These are phyloP conservation scores for Danio jaintianensis DNA, from an alignment of 2,797 vertebrate species.

Conservation along the genomic window DNA sequence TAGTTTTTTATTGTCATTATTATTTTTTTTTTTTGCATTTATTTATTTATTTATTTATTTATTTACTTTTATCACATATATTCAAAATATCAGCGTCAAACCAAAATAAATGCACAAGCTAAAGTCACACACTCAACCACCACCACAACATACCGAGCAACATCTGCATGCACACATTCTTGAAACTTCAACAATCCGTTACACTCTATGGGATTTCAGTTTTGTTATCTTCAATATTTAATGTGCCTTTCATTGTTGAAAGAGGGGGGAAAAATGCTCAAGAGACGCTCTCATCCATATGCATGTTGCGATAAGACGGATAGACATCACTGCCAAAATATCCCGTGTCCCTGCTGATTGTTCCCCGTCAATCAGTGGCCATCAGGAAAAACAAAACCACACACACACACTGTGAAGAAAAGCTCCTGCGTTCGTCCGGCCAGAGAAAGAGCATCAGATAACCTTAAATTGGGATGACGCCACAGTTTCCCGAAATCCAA, in stretches of 20 bases:
- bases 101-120: background rate
- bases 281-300: constrained; percentile 43
- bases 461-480: constrained; percentile 28
- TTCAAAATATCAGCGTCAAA: background rate
- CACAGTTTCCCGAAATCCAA: constrained; percentile 17
- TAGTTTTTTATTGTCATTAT: background rate
- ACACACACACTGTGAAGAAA: background rate
- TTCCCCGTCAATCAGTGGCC: constrained; percentile 35
- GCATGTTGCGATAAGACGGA: constrained; percentile 35
- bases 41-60: background rate
- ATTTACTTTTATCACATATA: background rate
- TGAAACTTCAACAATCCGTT: constrained; percentile 3
- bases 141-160: background rate
- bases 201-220: constrained; percentile 16
- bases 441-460: constrained; percentile 42
- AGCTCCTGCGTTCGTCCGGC: constrained; percentile 13
- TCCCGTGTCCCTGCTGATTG: constrained; percentile 29
- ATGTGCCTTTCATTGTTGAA: constrained; percentile 33
- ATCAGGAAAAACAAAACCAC: constrained; percentile 29
- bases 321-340: constrained; percentile 36
- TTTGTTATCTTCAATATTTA: constrained; percentile 51
- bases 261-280: background rate
- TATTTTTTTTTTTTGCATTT: background rate
- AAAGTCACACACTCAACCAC: background rate
- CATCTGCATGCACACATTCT: background rate